These are phyloP conservation scores for Pandemis corylana DNA, from an alignment of 2,888 invertebrate species.

Conservation along the genomic window DNA sequence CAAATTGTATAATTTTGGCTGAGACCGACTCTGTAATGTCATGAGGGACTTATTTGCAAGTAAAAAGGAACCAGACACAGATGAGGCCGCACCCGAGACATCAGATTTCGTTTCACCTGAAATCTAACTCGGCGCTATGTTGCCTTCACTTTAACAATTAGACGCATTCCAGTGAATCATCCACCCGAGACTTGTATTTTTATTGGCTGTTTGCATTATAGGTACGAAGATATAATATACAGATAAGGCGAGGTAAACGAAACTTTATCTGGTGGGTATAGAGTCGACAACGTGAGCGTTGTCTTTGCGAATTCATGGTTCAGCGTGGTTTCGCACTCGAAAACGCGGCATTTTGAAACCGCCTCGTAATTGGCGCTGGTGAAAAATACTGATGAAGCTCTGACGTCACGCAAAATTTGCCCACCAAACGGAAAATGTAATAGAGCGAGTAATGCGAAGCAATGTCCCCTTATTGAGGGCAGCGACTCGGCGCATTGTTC, in stretches of 20 bases:
- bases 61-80: conserved; percentile 14
- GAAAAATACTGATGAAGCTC: conserved; percentile 56
- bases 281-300: conserved; percentile 47
- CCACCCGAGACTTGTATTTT: conserved; percentile 78
- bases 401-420: conserved; percentile 61
- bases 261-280: conserved; percentile 56
- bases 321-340: conserved; percentile 55
- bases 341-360: conserved; percentile 66
- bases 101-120: conserved; percentile 49
- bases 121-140: conserved; percentile 73
- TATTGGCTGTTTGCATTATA: conserved; percentile 73
- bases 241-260: conserved; percentile 56
- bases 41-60: conserved; percentile 21
- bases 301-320: conserved; percentile 13
- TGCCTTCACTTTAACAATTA: conserved; percentile 75
- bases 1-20: conserved; percentile 23
- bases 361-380: conserved; percentile 61
- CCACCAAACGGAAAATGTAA: conserved; percentile 51
- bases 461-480: conserved; percentile 40
- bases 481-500: conserved; percentile 48
- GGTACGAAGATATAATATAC: conserved; percentile 61
- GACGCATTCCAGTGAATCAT: conserved; percentile 79
- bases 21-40: conserved; percentile 9
- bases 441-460: conserved; percentile 48
- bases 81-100: conserved; percentile 12